Conservation (phyloP, 1,140 invertebrate species). For the Ctenoplectra terminalis region DNA sequence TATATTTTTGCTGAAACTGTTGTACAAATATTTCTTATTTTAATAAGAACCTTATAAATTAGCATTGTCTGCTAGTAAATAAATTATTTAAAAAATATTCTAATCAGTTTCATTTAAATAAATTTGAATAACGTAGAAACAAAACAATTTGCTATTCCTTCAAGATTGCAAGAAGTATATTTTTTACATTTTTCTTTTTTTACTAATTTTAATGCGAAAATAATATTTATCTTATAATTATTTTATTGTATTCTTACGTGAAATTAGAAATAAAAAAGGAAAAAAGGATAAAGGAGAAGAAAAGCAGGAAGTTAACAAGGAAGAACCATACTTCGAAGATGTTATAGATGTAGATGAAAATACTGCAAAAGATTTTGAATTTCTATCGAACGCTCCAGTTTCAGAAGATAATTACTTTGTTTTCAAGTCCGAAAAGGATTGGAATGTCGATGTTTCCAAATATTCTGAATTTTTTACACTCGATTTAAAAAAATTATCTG, state of each 20-base stretch:
- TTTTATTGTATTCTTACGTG: not conserved
- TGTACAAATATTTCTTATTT: too few species aligned
- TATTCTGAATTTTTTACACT: constrained; percentile 70
- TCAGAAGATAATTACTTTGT: constrained; percentile 64
- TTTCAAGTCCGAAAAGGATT: constrained; percentile 70
- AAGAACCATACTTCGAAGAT: constrained; percentile 14
- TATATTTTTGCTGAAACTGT: too few species aligned
- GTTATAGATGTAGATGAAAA: constrained; percentile 8
- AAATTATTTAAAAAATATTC: not conserved
- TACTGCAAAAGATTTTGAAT: constrained; percentile 45
- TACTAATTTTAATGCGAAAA: not conserved
- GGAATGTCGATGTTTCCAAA: constrained; percentile 63
- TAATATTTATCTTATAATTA: not conserved
- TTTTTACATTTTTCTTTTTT: not conserved
- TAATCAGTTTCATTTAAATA: not conserved
- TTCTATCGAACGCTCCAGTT: constrained; percentile 60
- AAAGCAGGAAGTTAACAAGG: not conserved
- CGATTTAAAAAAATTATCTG: constrained; percentile 66
- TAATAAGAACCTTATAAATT: too few species aligned
- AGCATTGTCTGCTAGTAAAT: too few species aligned
- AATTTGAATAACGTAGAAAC: not conserved
- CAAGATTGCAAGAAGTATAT: not conserved
- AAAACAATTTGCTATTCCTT: not conserved
- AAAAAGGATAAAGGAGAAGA: not conserved
- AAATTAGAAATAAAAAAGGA: constrained; percentile 15